Conservation (phyloP, 2,113 vertebrate genomes). For the Euleptes europaea region DNA sequence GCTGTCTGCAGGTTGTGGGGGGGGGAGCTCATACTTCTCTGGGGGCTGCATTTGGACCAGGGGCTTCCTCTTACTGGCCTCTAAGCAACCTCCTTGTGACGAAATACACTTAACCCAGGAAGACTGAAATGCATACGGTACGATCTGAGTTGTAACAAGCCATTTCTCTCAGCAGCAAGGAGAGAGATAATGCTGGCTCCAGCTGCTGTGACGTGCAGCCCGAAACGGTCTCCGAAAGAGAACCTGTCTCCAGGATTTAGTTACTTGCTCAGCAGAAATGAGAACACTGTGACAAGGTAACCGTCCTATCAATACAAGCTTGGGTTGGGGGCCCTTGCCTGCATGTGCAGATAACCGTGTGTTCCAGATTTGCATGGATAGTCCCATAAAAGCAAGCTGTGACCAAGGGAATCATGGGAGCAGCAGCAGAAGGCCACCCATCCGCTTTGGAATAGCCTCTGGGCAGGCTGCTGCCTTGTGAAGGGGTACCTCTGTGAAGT, state of each 20-base stretch:
- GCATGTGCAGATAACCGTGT: too few species aligned
- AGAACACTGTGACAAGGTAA: conserved; percentile 82
- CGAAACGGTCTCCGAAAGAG: conserved; percentile 94
- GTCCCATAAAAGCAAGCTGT: neutral
- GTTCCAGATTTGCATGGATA: neutral
- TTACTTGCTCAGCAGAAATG: conserved; percentile 80
- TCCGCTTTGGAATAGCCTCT: too few species aligned
- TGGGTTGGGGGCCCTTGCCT: neutral
- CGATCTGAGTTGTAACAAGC: conserved; percentile 1
- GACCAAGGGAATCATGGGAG: neutral
- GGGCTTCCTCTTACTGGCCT: neutral
- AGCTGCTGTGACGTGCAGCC: conserved; percentile 88
- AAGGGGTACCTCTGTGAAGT: neutral
- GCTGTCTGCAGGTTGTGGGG: neutral
- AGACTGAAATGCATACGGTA: neutral
- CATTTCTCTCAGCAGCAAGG: conserved; percentile 78
- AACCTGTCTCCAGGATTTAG: conserved; percentile 94
- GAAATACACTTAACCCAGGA: neutral
- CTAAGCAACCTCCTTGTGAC: neutral
- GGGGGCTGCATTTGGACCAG: neutral
- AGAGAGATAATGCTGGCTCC: conserved; percentile 89
- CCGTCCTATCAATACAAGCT: neutral
- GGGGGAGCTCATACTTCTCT: neutral
- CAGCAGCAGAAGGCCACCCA: neutral
- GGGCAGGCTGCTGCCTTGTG: too few species aligned